Evolutionary conservation across 2,888 invertebrate species (phyloP).

Genomic region (Lissonota sp.): DNA sequence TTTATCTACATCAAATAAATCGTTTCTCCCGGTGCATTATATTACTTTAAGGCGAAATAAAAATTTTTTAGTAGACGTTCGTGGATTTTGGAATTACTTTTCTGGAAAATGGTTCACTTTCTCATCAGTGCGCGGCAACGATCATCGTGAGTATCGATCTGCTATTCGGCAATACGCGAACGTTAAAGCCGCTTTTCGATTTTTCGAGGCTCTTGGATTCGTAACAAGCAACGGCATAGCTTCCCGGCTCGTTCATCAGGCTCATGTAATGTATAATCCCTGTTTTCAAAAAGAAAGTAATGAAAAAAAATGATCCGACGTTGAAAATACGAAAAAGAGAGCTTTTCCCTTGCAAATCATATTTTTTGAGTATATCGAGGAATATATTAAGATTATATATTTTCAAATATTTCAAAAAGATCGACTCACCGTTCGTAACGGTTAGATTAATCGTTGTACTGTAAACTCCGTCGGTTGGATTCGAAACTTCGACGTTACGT

Average conservation of each 20-base stretch:
- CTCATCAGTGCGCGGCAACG: conserved; percentile 77
- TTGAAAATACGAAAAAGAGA: not conserved
- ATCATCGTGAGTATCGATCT: conserved; percentile 74
- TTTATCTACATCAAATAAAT: no score
- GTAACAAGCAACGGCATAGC: conserved; percentile 79
- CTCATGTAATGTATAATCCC: conserved; percentile 78
- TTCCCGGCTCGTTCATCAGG: conserved; percentile 75
- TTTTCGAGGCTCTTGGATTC: conserved; percentile 74
- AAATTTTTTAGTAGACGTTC: not conserved
- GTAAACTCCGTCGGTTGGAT: conserved; percentile 77
- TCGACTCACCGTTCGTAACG: conserved; percentile 75
- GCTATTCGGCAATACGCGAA: conserved; percentile 78
- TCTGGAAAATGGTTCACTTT: not conserved
- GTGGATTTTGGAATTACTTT: not conserved
- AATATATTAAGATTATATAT: not conserved
- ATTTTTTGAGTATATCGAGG: not conserved
- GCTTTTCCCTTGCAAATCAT: no score
- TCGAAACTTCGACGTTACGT: conserved; percentile 76
- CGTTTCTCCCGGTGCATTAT: not conserved
- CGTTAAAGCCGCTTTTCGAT: conserved; percentile 72
- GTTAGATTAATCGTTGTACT: conserved; percentile 73
- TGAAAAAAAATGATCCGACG: not conserved
- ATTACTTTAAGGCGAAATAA: no score
- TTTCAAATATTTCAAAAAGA: conserved; percentile 1
- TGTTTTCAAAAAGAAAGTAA: conserved; percentile 56